Base-by-base conservation (phyloP, 2,797 vertebrate genomes). In the Lacerta viridis region DNA sequence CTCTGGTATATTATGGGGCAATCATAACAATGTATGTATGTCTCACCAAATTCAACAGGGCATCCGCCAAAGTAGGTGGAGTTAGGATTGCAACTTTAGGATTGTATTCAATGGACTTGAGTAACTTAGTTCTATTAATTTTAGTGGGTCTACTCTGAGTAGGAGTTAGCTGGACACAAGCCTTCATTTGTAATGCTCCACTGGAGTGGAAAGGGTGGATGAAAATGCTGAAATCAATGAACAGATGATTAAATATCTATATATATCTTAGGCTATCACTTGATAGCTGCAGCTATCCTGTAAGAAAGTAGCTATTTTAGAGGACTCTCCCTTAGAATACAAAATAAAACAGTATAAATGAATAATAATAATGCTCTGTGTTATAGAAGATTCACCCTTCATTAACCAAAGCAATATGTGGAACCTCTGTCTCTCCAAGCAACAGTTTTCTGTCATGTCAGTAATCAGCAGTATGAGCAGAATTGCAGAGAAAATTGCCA, bases 401-500 rank as follows among this genome's bases (percentile, higher is more conserved):
- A 92, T 90, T 1, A 0, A 39, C 85, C 33, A 77, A 55, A 93
- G 84, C 9, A 88, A 80, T 78, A 77, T 91, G 68, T 81, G 68
- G 59, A 83, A 91, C 2, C 71, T 72, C 41, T 83, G 75, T 33
- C 5, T 0, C 0, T 74, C 84, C 72, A 27, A 81, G 86, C 64
- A 9, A 78, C 6, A 27, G 88, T 50, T n/a, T 87, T 92, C 84
- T 85, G 9, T 81, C 27, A 87, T 92, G 39, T 90, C n/a, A n/a
- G 91, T 92, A 87, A 78, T 0, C 0, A 61, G 27, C 18, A 15
- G 77, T 72, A 92, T 43, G 71, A 88, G 46, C 83, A 90, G 59
- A 43, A 88, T 92, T 87, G 68, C 69, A 50, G 93, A 94, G 71
- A 55, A 87, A 90, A 87, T 90, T 87, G 79, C 29, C 46, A 81